Evolutionary conservation across 2,113 vertebrate species (phyloP).

Genomic region (Merops nubicus): DNA sequence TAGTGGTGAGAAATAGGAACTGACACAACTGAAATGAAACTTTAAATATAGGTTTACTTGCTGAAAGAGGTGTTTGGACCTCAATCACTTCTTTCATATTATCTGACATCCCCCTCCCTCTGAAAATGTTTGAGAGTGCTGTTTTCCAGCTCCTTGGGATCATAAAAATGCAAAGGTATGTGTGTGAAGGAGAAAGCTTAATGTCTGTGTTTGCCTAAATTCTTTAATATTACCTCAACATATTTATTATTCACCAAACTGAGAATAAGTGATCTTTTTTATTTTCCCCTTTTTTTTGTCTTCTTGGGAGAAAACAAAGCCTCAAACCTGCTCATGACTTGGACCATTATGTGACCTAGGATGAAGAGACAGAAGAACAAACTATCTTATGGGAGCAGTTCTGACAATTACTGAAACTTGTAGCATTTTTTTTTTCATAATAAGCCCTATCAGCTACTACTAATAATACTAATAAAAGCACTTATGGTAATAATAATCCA

Average conservation of each 20-base stretch:
- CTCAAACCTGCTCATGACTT: background rate
- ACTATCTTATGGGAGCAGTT: background rate
- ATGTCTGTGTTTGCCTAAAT: background rate
- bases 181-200: background rate
- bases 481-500: conserved; percentile 33
- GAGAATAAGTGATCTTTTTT: background rate
- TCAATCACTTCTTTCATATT: background rate
- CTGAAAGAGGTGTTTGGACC: background rate
- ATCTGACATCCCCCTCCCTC: background rate
- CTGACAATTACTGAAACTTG: conserved; percentile 42
- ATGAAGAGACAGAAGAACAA: background rate
- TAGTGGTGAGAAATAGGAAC: conserved; percentile 45
- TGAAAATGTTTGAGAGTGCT: background rate
- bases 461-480: conserved; percentile 21
- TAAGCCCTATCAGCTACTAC: background rate
- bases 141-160: background rate
- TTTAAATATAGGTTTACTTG: conserved; percentile 17
- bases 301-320: background rate
- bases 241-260: background rate
- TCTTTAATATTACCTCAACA: background rate
- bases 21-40: conserved; percentile 42
- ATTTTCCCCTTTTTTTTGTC: background rate
- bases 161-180: background rate
- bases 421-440: conserved; percentile 16
- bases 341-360: background rate